Percentiles rank a stretch among this genome's conserved stretches.
phyloP scores from a whole-genome alignment of 2,113 vertebrate genomes.

The Mormoops blainvillei region DNA sequence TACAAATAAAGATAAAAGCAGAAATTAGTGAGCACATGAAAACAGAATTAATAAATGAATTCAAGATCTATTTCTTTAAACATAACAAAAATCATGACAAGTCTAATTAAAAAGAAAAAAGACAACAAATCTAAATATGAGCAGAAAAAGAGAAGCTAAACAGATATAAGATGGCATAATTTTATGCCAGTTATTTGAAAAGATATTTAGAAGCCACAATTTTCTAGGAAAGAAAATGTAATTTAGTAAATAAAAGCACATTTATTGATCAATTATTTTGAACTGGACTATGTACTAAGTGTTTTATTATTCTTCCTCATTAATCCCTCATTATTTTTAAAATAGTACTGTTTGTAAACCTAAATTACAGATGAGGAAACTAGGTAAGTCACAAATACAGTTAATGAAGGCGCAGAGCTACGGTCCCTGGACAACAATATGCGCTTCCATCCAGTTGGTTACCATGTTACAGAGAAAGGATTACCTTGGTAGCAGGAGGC shows the following conservation, averaged over 20 bases:
- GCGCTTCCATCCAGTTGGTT: too few species aligned
- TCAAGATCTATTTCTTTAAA: background rate
- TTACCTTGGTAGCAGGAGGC: background rate
- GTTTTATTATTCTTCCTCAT: slow-evolving; percentile 20
- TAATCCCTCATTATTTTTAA: background rate
- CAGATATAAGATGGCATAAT: background rate
- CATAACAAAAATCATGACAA: slow-evolving; percentile 5
- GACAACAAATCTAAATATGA: background rate
- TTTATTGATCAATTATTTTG: background rate
- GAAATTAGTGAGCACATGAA: background rate
- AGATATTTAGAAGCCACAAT: background rate
- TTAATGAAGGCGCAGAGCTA: background rate
- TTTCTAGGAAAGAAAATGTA: slow-evolving; percentile 12
- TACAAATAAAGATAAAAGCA: slow-evolving; percentile 6
- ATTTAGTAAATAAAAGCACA: background rate
- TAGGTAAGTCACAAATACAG: background rate
- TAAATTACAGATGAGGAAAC: background rate
- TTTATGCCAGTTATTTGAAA: background rate
- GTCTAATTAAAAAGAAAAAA: background rate
- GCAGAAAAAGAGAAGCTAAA: background rate
- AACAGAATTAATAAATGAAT: background rate
- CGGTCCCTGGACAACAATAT: background rate
- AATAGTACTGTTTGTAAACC: background rate
- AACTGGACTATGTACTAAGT: background rate
- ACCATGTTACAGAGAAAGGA: background rate